phyloP scores from a whole-genome alignment of 1,140 invertebrate genomes.

The Leptinotarsa lineolata region DNA sequence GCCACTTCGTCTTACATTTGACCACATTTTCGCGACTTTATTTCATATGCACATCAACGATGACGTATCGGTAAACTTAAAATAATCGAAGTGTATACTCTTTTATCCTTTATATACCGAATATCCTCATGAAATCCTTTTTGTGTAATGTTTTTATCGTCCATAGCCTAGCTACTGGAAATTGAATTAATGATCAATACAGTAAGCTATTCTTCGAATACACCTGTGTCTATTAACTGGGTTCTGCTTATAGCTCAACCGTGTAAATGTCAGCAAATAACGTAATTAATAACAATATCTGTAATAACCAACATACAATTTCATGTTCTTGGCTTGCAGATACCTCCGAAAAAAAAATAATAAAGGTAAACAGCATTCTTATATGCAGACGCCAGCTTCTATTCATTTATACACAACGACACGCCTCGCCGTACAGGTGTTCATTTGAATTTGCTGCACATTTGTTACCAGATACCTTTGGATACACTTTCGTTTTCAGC shows the following conservation, averaged over 20 bases:
- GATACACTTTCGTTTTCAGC: constrained; percentile 35
- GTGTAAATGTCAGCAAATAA: not conserved
- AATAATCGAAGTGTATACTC: no score
- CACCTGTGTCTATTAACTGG: not conserved
- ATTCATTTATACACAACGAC: constrained; percentile 24
- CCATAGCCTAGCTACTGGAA: no score
- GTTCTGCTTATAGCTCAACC: not conserved
- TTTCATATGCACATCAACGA: no score
- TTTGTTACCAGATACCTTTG: constrained; percentile 6
- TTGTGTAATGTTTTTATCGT: no score
- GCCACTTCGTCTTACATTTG: no score
- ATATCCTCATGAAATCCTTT: no score
- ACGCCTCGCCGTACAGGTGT: constrained; percentile 38
- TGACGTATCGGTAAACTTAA: no score
- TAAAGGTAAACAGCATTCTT: constrained; percentile 38
- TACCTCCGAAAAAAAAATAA: constrained; percentile 7
- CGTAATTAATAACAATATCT: constrained; percentile 1
- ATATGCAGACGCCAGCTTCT: constrained; percentile 29
- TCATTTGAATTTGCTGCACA: constrained; percentile 37
- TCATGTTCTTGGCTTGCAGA: not conserved
- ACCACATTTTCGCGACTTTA: no score
- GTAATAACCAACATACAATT: not conserved
- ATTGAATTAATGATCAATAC: not conserved
- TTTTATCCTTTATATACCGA: no score
- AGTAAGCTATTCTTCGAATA: not conserved